These are phyloP conservation scores for Diaprepes abbreviatus DNA, from an alignment of 2,888 invertebrate species.

Conservation along the genomic window DNA sequence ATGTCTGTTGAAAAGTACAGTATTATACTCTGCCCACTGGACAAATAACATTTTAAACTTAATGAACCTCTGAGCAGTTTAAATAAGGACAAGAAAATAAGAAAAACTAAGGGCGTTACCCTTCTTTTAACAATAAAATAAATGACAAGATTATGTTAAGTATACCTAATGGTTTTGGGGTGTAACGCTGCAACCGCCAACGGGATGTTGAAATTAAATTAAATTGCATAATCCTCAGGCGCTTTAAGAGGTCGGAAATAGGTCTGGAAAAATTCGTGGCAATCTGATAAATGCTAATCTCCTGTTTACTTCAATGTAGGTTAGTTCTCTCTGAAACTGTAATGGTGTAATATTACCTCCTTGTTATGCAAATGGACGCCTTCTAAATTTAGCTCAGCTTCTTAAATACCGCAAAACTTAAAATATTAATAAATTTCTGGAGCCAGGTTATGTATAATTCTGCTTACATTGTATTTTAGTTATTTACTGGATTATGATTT, in stretches of 20 bases:
- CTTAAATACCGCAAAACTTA: not conserved
- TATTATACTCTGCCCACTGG: not conserved
- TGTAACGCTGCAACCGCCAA: slow-evolving; percentile 41
- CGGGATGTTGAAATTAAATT: slow-evolving; percentile 50
- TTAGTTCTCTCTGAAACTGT: not conserved
- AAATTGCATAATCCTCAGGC: slow-evolving; percentile 53
- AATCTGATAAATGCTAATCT: slow-evolving; percentile 15
- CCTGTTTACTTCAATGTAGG: slow-evolving; percentile 15
- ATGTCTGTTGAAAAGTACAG: no score
- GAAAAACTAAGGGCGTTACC: not conserved
- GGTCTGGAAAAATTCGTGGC: slow-evolving; percentile 2
- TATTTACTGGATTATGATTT: no score
- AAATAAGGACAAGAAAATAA: not conserved
- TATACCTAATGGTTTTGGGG: slow-evolving; percentile 52
- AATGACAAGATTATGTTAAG: slow-evolving; percentile 57
- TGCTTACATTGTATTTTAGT: not conserved
- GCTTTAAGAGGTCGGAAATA: slow-evolving; percentile 3
- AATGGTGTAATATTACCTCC: not conserved
- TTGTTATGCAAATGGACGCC: not conserved
- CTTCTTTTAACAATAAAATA: slow-evolving; percentile 50
- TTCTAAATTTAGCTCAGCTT: not conserved
- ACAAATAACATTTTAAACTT: not conserved
- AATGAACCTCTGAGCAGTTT: not conserved
- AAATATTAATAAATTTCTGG: not conserved
- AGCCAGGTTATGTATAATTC: not conserved